phyloP scores from a whole-genome alignment of 2,888 invertebrate species.

The Morpho helenor region DNA sequence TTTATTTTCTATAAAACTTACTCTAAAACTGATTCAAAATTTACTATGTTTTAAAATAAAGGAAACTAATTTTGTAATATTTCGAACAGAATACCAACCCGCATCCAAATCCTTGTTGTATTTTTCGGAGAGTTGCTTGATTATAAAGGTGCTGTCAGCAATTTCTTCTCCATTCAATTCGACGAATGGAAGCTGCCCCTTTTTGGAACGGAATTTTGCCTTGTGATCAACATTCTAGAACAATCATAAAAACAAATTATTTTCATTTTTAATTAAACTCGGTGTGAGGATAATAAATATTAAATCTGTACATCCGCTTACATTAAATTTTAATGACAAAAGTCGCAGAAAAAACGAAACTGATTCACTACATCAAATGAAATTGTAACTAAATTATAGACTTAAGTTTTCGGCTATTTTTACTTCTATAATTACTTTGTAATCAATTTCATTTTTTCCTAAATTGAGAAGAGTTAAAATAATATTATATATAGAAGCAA shows the following conservation, averaged over 20 bases:
- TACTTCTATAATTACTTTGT: too few species aligned
- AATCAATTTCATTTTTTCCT: too few species aligned
- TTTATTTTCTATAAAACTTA: too few species aligned
- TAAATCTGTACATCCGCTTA: not conserved
- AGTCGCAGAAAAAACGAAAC: too few species aligned
- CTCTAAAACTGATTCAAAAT: too few species aligned
- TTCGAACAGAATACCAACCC: slow-evolving; percentile 41
- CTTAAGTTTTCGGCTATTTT: too few species aligned
- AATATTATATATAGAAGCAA: too few species aligned
- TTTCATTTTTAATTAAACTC: not conserved
- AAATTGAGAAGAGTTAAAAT: too few species aligned
- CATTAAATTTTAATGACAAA: too few species aligned
- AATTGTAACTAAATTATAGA: too few species aligned
- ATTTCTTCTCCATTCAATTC: slow-evolving; percentile 97
- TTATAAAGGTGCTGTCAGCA: slow-evolving; percentile 94
- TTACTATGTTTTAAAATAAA: too few species aligned
- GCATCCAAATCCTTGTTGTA: slow-evolving; percentile 92
- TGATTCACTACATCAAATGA: too few species aligned
- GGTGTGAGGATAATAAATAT: not conserved
- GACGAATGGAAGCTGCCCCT: slow-evolving; percentile 96
- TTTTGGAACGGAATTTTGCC: slow-evolving; percentile 95
- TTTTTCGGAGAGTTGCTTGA: slow-evolving; percentile 90
- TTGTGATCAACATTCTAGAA: slow-evolving; percentile 96
- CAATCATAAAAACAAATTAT: slow-evolving; percentile 13
- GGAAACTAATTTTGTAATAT: not conserved